These are phyloP conservation scores for Lasioglossum vierecki DNA, from an alignment of 2,888 invertebrate genomes.

Conservation along the genomic window DNA sequence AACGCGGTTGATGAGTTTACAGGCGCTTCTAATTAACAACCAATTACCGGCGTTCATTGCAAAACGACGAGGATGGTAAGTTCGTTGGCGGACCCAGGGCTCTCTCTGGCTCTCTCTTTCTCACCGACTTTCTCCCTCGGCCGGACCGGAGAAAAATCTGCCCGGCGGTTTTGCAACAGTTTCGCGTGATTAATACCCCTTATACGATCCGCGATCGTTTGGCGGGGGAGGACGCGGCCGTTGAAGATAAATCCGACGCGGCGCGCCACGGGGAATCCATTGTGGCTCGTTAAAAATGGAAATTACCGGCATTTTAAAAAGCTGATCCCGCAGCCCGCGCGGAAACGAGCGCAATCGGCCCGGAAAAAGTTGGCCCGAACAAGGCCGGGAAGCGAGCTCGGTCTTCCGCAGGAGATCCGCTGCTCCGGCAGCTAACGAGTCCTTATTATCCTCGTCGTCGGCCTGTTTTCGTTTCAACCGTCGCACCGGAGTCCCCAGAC, in stretches of 20 bases:
- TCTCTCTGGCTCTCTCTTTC: not conserved
- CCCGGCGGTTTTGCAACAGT: conserved; percentile 2
- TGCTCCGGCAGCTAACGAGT: conserved; percentile 56
- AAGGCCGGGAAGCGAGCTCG: conserved; percentile 30
- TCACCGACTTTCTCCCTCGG: not conserved
- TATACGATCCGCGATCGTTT: conserved; percentile 41
- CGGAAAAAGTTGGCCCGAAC: conserved; percentile 51
- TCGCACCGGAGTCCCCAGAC: not conserved
- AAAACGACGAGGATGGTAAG: not conserved
- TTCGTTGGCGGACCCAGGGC: not conserved
- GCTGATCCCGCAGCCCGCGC: conserved; percentile 49
- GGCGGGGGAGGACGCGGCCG: conserved; percentile 1
- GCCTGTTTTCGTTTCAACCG: conserved; percentile 46
- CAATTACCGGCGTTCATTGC: conserved; percentile 15
- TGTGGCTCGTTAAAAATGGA: conserved; percentile 62
- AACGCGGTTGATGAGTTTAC: not conserved
- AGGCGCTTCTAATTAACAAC: conserved; percentile 2
- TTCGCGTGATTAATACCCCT: conserved; percentile 47
- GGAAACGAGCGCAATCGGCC: conserved; percentile 53
- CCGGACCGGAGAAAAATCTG: conserved; percentile 7
- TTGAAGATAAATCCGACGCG: conserved; percentile 56
- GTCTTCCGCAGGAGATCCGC: conserved; percentile 36
- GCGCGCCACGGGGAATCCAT: conserved; percentile 26
- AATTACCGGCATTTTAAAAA: conserved; percentile 63
- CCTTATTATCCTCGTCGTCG: conserved; percentile 69